phyloP scores from a whole-genome alignment of 1,140 invertebrate species.

The Drosophila ananassae region DNA sequence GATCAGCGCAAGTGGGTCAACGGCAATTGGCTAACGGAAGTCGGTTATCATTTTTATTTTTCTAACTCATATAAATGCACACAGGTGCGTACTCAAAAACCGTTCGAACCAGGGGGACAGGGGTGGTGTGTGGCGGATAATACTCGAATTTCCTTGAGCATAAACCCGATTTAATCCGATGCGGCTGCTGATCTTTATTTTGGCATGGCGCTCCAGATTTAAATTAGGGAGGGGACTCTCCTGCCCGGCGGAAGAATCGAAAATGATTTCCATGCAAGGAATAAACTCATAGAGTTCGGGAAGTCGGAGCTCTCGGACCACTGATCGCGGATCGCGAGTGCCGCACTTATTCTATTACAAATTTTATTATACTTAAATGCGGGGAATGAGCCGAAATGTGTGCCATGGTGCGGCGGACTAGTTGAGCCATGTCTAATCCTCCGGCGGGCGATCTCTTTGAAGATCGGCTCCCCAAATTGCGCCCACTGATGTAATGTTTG shows the following conservation, averaged over 20 bases:
- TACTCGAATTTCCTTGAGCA: slow-evolving; percentile 27
- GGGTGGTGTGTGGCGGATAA: slow-evolving; percentile 21
- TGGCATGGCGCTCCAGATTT: slow-evolving; percentile 49
- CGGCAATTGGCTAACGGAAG: slow-evolving; percentile 46
- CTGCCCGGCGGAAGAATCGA: slow-evolving; percentile 49
- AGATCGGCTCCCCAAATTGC: slow-evolving; percentile 53
- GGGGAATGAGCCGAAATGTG: slow-evolving; percentile 74
- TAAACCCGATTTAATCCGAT: slow-evolving; percentile 40
- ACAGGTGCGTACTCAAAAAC: slow-evolving; percentile 46
- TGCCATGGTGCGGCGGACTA: slow-evolving; percentile 60
- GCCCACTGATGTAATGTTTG: slow-evolving; percentile 75
- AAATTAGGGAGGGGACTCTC: slow-evolving; percentile 22
- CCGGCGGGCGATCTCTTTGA: slow-evolving; percentile 70
- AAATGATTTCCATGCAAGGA: slow-evolving; percentile 69
- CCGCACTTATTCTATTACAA: slow-evolving; percentile 78
- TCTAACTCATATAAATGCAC: slow-evolving; percentile 53
- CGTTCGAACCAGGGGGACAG: background rate
- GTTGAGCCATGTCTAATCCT: slow-evolving; percentile 70
- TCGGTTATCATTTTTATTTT: slow-evolving; percentile 48
- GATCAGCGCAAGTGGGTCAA: slow-evolving; percentile 44
- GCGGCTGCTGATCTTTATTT: slow-evolving; percentile 53
- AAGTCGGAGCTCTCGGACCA: background rate
- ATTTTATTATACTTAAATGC: slow-evolving; percentile 80
- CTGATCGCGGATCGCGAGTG: slow-evolving; percentile 15
- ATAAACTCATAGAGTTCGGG: background rate